Evolutionary conservation across 2,797 vertebrate species (phyloP).

Genomic region (Benthosema pterotum): DNA sequence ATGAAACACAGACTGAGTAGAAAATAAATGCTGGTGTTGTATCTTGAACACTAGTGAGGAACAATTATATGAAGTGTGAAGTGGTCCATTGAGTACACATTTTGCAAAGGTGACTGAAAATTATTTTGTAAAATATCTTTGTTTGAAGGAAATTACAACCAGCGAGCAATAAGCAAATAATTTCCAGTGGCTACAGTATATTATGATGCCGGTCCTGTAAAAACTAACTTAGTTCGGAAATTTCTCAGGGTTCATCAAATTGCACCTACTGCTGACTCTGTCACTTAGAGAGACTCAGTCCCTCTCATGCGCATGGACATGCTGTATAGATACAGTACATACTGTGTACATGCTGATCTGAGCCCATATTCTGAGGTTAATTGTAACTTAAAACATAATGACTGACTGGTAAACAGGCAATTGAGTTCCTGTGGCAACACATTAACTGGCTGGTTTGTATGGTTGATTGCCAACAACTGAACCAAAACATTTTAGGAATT

Average conservation of each 20-base stretch:
- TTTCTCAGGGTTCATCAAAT: slow-evolving; percentile 42
- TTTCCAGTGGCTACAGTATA: neutral
- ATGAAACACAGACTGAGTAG: no score
- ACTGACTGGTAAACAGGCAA: neutral
- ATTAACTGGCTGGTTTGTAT: slow-evolving; percentile 3
- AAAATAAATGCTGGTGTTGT: no score
- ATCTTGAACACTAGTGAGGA: no score
- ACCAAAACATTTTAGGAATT: slow-evolving; percentile 6
- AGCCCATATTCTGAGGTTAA: slow-evolving; percentile 9
- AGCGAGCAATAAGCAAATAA: neutral
- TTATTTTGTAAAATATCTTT: neutral
- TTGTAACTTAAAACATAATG: neutral
- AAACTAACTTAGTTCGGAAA: slow-evolving; percentile 43
- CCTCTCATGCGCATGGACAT: neutral
- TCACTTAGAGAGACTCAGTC: no score
- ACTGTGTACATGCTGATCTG: slow-evolving; percentile 14
- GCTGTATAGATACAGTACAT: neutral
- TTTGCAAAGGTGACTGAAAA: no score
- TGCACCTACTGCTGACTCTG: slow-evolving; percentile 32
- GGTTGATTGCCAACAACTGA: slow-evolving; percentile 6
- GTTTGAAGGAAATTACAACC: neutral
- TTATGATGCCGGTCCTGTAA: slow-evolving; percentile 2
- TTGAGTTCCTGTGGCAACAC: neutral
- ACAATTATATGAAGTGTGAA: no score
- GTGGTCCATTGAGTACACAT: no score